phyloP scores from a whole-genome alignment of 2,888 invertebrate species.

The Trichopria drosophilae region DNA sequence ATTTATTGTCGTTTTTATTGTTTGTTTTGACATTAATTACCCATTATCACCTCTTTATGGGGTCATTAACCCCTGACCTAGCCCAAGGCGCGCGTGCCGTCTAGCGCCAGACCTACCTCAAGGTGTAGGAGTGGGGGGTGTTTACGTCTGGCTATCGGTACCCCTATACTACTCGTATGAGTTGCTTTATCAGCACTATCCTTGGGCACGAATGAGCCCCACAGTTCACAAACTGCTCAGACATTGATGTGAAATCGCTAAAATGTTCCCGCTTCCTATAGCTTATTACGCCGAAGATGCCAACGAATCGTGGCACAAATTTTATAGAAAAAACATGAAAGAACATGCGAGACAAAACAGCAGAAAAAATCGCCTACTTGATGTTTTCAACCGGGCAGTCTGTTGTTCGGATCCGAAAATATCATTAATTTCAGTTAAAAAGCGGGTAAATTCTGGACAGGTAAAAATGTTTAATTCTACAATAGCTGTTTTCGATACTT shows the following conservation, averaged over 20 bases:
- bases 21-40: too few relatives aligned
- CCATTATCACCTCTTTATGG: too few relatives aligned
- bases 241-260: not conserved
- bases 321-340: not conserved
- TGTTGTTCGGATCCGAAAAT: not conserved
- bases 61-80: too few relatives aligned
- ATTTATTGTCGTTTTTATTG: too few relatives aligned
- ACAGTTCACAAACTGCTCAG: not conserved
- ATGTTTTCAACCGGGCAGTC: not conserved
- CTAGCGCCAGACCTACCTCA: too few relatives aligned
- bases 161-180: too few relatives aligned
- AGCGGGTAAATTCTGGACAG: not conserved
- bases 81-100: too few relatives aligned
- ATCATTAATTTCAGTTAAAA: not conserved
- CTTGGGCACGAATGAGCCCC: not conserved
- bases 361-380: not conserved
- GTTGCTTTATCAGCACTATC: not conserved
- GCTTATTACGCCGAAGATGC: not conserved
- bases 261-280: not conserved
- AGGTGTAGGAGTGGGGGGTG: too few relatives aligned
- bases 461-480: too few relatives aligned
- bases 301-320: not conserved
- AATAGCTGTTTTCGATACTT: too few relatives aligned
- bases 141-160: too few relatives aligned
- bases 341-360: not conserved